Conservation (phyloP, 2,888 invertebrate species). For the Drosophila merina region DNA sequence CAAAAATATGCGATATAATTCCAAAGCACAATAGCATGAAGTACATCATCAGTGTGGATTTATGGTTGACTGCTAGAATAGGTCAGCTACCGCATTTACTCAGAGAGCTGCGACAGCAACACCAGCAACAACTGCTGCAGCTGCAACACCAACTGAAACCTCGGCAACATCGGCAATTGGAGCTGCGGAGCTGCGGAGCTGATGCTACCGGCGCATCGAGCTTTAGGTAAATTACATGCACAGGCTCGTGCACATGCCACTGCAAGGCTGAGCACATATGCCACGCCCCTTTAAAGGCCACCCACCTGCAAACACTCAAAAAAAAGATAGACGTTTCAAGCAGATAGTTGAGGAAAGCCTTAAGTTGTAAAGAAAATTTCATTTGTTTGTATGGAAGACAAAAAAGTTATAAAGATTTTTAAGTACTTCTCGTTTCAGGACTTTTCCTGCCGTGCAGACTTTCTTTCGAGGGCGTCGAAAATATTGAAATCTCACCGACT, state of each 20-base stretch:
- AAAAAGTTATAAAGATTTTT: background rate
- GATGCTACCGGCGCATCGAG: conserved; percentile 55
- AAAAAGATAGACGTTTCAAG: background rate
- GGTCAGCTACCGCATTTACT: conserved; percentile 79
- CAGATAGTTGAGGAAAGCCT: too few relatives aligned
- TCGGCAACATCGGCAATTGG: conserved; percentile 31
- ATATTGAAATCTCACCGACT: conserved; percentile 78
- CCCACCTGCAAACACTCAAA: conserved; percentile 9
- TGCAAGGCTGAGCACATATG: conserved; percentile 37
- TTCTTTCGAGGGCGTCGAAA: conserved; percentile 59
- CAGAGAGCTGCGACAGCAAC: conserved; percentile 30
- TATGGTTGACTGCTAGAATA: conserved; percentile 81
- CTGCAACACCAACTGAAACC: conserved; percentile 48
- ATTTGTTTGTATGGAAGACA: background rate
- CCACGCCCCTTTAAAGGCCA: conserved; percentile 30
- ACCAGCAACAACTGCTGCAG: conserved; percentile 9
- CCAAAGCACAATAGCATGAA: conserved; percentile 79
- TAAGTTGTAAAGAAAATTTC: too few relatives aligned
- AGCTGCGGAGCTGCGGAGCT: conserved; percentile 34
- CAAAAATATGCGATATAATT: conserved; percentile 81
- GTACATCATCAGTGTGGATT: conserved; percentile 81
- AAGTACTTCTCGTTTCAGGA: background rate
- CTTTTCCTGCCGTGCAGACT: background rate
- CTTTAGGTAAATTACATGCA: conserved; percentile 75
- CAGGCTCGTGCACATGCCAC: conserved; percentile 50